Conservation (phyloP, 2,797 vertebrate species). For the Phrynocephalus forsythii region DNA sequence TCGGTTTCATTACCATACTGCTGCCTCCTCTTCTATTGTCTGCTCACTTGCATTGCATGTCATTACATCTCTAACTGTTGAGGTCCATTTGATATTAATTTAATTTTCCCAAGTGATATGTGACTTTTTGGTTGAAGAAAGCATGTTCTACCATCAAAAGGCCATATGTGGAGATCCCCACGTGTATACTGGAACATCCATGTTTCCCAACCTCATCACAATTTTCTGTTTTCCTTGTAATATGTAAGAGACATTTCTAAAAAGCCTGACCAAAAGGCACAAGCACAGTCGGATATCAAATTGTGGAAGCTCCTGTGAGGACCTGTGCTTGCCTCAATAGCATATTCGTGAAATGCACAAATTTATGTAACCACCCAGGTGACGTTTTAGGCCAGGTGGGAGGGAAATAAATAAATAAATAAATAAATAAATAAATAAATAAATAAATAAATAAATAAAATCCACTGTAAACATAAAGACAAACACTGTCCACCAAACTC, state of each 20-base stretch:
- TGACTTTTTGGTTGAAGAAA: not conserved
- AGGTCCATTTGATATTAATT: not conserved
- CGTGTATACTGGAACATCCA: not conserved
- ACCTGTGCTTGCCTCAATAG: too few relatives aligned
- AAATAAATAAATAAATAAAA: too few relatives aligned
- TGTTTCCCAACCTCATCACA: not conserved
- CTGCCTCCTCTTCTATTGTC: not conserved
- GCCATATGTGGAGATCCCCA: not conserved
- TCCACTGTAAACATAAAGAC: too few relatives aligned
- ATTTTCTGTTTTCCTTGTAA: not conserved
- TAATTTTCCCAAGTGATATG: not conserved
- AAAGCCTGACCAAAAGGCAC: too few relatives aligned
- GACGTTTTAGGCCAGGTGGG: too few relatives aligned
- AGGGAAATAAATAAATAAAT: too few relatives aligned
- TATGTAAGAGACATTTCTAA: not conserved
- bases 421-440: too few relatives aligned
- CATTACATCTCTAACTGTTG: not conserved
- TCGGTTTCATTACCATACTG: not conserved
- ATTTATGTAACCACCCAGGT: too few relatives aligned
- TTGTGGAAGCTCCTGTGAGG: too few relatives aligned
- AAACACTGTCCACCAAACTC: not conserved
- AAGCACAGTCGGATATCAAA: too few relatives aligned
- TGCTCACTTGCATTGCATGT: not conserved
- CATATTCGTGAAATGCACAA: too few relatives aligned
- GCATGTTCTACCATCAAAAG: not conserved